Evolutionary conservation across 1,140 invertebrate genomes (phyloP).

Genomic region (Doryteuthis pealeii): DNA sequence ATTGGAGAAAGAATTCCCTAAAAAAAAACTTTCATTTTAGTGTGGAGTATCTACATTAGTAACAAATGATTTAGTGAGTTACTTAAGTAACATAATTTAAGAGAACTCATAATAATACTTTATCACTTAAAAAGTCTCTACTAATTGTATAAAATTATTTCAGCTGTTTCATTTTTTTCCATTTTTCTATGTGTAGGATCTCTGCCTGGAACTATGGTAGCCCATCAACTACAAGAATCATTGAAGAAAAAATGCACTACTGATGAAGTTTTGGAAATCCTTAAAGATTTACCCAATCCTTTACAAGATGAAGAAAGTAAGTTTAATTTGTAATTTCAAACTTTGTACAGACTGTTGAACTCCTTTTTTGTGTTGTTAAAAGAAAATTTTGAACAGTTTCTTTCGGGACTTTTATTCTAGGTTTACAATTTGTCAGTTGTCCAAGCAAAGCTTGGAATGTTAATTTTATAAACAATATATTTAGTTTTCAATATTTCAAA

Average conservation of each 20-base stretch:
- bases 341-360: conserved; percentile 12
- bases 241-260: conserved; percentile 85
- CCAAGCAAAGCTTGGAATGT: no score
- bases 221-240: conserved; percentile 80
- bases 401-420: neutral
- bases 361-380: neutral
- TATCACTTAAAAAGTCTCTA: no score
- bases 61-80: no score
- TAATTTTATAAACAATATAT: no score
- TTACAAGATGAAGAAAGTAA: conserved; percentile 46
- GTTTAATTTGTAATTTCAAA: neutral
- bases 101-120: no score
- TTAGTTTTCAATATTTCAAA: no score
- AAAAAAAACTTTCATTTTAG: no score
- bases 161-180: no score
- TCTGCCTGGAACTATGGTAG: conserved; percentile 78
- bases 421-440: neutral
- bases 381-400: neutral
- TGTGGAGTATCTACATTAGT: no score
- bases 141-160: no score
- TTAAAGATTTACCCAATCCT: conserved; percentile 72
- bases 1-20: no score
- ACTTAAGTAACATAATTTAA: no score
- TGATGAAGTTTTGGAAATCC: conserved; percentile 86
- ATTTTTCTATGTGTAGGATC: conserved; percentile 64